Evolutionary conservation across 2,888 invertebrate genomes (phyloP).

Genomic region (Xestia sexstrigata): DNA sequence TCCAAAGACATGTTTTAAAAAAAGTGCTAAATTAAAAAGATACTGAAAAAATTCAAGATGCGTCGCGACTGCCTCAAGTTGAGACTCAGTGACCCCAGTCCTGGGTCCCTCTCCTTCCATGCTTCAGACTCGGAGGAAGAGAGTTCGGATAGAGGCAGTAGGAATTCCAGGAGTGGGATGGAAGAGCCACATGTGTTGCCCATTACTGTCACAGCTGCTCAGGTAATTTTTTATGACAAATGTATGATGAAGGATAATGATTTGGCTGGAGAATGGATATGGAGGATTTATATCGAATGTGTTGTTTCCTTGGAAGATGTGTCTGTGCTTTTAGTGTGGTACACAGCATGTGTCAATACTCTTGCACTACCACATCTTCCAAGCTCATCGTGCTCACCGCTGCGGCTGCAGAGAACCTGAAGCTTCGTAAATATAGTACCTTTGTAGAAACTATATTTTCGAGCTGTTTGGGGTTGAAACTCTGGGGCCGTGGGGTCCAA

Average conservation of each 20-base stretch:
- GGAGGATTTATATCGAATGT: too few relatives aligned
- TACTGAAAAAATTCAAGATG: conserved; percentile 72
- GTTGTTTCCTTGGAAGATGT: too few relatives aligned
- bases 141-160: conserved; percentile 78
- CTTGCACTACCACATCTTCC: too few relatives aligned
- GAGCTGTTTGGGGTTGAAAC: too few relatives aligned
- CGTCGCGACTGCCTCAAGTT: conserved; percentile 87
- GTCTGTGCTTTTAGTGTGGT: too few relatives aligned
- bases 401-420: too few relatives aligned
- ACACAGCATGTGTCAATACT: too few relatives aligned
- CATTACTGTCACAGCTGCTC: conserved; percentile 75
- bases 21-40: conserved; percentile 63
- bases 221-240: conserved; percentile 71
- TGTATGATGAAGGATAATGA: neutral
- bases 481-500: too few relatives aligned
- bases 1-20: conserved; percentile 64
- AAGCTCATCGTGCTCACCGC: too few relatives aligned
- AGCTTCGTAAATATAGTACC: too few relatives aligned
- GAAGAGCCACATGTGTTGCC: conserved; percentile 78
- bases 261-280: too few relatives aligned
- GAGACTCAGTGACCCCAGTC: conserved; percentile 86
- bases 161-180: conserved; percentile 74
- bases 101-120: conserved; percentile 80
- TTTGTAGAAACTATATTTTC: too few relatives aligned
- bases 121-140: conserved; percentile 88